These are phyloP conservation scores for Ascidia mentula DNA, from an alignment of 23 tunicate species.

Conservation along the genomic window DNA sequence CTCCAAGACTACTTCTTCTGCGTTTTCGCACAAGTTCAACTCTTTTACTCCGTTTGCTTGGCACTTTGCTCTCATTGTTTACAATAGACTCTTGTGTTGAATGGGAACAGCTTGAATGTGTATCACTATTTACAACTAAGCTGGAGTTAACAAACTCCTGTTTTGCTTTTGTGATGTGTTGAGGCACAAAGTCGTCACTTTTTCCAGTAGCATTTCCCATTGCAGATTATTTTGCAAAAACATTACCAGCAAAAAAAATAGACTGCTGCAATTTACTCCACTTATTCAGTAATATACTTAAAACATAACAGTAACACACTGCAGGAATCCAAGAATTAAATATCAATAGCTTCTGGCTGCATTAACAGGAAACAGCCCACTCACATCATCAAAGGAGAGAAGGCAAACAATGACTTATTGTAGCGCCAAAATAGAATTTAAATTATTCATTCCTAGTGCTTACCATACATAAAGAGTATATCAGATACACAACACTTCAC, in stretches of 20 bases:
- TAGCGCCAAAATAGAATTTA: background rate
- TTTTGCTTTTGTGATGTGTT: background rate
- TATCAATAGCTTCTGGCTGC: background rate
- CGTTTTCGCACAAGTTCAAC: background rate
- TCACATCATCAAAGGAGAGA: background rate
- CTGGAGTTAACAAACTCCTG: background rate
- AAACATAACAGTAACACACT: background rate
- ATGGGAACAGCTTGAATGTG: background rate
- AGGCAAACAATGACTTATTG: background rate
- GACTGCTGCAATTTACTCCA: too few relatives aligned
- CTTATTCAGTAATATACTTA: too few relatives aligned
- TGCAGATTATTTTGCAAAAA: background rate
- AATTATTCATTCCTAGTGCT: slow-evolving; percentile 4
- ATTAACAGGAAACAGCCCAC: slow-evolving; percentile 4
- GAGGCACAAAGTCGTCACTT: background rate
- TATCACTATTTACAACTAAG: too few relatives aligned
- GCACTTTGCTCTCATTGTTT: background rate
- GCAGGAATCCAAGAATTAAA: background rate
- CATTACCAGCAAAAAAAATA: background rate
- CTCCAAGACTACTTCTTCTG: background rate
- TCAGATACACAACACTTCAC: too few relatives aligned
- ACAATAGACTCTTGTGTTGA: too few relatives aligned
- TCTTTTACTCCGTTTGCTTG: background rate
- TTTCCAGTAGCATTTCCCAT: slow-evolving; percentile 6
- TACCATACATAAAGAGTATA: too few relatives aligned